phyloP scores from a whole-genome alignment of 92 coral and sea anemone genomes.

The Diadumene lineata region DNA sequence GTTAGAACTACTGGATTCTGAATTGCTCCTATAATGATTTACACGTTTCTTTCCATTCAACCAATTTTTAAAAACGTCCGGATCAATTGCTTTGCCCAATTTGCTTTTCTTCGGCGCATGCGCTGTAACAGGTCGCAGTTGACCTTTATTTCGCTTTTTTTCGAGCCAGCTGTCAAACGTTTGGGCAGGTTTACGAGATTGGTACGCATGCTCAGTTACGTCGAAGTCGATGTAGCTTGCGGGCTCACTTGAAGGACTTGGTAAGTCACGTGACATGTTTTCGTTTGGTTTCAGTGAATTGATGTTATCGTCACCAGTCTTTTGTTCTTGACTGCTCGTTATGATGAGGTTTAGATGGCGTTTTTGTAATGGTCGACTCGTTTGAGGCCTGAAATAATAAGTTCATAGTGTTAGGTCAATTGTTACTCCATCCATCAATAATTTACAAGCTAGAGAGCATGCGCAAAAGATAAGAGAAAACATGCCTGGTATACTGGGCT shows the following conservation, averaged over 20 bases:
- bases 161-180: constrained; percentile 85
- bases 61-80: constrained; percentile 86
- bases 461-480: too few relatives aligned
- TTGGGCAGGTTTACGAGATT: constrained; percentile 49
- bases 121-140: constrained; percentile 62
- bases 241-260: constrained; percentile 20
- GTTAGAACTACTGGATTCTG: constrained; percentile 45
- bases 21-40: constrained; percentile 41
- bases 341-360: constrained; percentile 58
- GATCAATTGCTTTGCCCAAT: constrained; percentile 73
- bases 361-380: constrained; percentile 30
- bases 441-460: too few relatives aligned
- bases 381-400: constrained; percentile 27
- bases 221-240: constrained; percentile 28
- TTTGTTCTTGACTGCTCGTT: constrained; percentile 19
- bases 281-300: constrained; percentile 19
- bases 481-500: too few relatives aligned
- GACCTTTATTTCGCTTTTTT: constrained; percentile 69
- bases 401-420: too few relatives aligned
- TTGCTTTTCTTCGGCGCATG: constrained; percentile 48
- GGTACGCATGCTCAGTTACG: constrained; percentile 47
- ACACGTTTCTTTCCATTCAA: constrained; percentile 58
- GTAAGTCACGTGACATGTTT: neutral
- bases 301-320: constrained; percentile 6
- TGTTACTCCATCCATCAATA: too few relatives aligned